Base-by-base conservation (phyloP, 1,140 invertebrate genomes). In the Euborellia annulipes region DNA sequence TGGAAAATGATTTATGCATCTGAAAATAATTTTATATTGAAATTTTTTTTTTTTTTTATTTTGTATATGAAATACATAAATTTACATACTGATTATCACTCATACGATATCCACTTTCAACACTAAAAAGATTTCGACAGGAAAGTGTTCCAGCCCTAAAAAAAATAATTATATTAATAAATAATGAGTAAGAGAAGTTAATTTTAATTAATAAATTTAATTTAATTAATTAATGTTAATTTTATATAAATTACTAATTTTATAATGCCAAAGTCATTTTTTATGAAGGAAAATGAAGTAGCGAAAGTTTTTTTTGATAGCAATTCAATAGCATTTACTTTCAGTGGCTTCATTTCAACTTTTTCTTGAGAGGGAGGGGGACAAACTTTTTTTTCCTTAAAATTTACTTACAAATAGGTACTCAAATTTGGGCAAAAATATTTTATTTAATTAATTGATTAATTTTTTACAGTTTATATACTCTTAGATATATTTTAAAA, bases 31-130 rank as follows among this genome's bases (percentile, higher is more conserved):
- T 30, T n/a, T 39, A 45, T 32, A 50, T 38, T 51, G 50, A 22
- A 32, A 2, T 46, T 45, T n/a, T 7, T 40, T 42, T 34, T 6
- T n/a, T n/a, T n/a, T n/a, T n/a, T n/a, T 18, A 34, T 11, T 13
- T 45, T 43, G 14, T 45, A 16, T 11, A 39, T 6, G 14, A 16
- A 42, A 22, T 7, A 20, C 36, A 22, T 17, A 41, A 38, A 20
- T 22, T 39, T 49, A 66, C 68, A 71, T 68, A 85, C 82, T 93
- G 89, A 66, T 89, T 85, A 64, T 93, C 89, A 51, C 79, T 78
- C 75, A 93, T 82, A 38, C 90, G 69, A 61, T 92, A 93, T 13
- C 88, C 87, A 59, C 79, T 88, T 57, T 94, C 90, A 1, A 91
- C 79, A 58, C 88, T 91, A 57, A 94, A 95, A 40, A 96, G 75